Percentiles rank a stretch among this genome's conserved stretches.
Evolutionary conservation across 2,797 vertebrate genomes (phyloP).

Genomic region (Myotis findleyi): DNA sequence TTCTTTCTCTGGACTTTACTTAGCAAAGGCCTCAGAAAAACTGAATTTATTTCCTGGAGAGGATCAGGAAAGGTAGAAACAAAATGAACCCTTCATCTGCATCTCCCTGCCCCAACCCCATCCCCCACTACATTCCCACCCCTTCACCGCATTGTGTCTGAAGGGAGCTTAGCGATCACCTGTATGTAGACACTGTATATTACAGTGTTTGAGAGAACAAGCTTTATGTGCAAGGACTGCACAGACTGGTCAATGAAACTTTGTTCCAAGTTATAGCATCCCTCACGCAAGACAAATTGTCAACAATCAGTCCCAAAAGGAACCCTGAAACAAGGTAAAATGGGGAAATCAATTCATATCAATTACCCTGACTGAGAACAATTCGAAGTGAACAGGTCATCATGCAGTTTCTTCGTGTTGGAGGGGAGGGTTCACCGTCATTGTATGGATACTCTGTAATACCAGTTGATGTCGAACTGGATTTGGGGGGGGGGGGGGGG

Average conservation of each 20-base stretch:
- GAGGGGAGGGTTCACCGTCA: background rate
- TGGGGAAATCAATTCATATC: background rate
- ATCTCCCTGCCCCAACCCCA: background rate
- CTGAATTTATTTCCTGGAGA: background rate
- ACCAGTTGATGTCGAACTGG: background rate
- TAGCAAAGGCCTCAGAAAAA: constrained; percentile 6
- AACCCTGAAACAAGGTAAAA: background rate
- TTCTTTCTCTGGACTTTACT: background rate
- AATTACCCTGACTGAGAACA: background rate
- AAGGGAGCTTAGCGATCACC: background rate
- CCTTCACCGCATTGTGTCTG: background rate
- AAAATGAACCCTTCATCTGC: background rate
- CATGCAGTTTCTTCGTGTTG: background rate
- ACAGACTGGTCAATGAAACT: background rate
- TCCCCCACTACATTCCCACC: rapidly evolving
- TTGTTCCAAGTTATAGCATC: background rate
- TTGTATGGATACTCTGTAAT: background rate
- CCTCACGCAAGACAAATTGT: background rate
- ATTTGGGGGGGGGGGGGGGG: no score
- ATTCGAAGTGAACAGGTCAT: background rate
- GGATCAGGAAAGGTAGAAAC: background rate
- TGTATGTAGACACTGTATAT: background rate
- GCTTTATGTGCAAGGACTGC: background rate
- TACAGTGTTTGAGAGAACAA: background rate
- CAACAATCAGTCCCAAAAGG: background rate